Evolutionary conservation across 2,797 vertebrate species (phyloP), one percentile per base, ranked within the genome.

Genomic region (Poecilia picta): DNA sequence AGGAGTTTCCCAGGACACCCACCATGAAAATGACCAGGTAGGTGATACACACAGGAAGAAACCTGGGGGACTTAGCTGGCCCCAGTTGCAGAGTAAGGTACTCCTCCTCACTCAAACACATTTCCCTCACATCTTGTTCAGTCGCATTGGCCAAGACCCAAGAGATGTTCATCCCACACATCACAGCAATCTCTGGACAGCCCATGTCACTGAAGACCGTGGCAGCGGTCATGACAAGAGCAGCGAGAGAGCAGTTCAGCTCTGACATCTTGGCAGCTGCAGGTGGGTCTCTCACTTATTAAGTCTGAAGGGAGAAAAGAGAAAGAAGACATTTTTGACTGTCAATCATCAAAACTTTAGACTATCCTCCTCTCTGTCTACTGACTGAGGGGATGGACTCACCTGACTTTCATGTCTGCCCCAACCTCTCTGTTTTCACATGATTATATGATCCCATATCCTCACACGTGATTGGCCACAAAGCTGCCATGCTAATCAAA

Each of bases 11-110:
- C 80, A 95, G 51, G 5, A 93, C 88, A 0, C 96, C 95, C 20
- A 93, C 88, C 15, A 89, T 0, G 79, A 96, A 96, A 79, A 96
- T 95, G 81, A 78, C 2, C 5, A 96, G 84, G 85, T 95, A 96
- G 77, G 77, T 88, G 77, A 94, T 1, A 4, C 94, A 95, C 75
- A 95, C 84, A 0, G 94, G 94, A 7, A 95, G 66, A 73, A 96
- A 96, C 11, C 80, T 55, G 0, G 92, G 92, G 0, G 96, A 96
- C 39, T 81, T 91, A 1, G 46, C 72, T 0, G 89, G 83, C 1
- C 96, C 95, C 43, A 94, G 75, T 20, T 74, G 0, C 18, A 12
- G 77, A 31, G 77, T 78, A 36, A 96, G 80, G 80, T 94, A 95
- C 2, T 87, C 81, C 0, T 81, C 73, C 73, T 88, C 93, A 1